phyloP scores from a whole-genome alignment of 2,888 invertebrate genomes.

The Mantis religiosa region DNA sequence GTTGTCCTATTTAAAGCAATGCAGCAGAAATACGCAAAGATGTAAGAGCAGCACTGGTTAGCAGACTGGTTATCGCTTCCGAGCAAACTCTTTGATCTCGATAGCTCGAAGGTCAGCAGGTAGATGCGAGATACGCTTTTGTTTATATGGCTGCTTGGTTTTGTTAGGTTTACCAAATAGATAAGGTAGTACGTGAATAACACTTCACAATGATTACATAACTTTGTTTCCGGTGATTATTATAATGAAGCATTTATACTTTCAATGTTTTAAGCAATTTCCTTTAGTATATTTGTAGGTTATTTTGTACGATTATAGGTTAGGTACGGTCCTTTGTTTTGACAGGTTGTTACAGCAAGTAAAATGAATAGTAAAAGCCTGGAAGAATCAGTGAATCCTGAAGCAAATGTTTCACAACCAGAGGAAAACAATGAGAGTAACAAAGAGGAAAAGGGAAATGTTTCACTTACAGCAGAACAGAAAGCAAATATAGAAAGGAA shows the following conservation, averaged over 20 bases:
- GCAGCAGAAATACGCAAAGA: background rate
- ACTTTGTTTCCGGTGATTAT: too few relatives aligned
- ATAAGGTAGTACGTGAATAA: too few relatives aligned
- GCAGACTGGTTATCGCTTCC: background rate
- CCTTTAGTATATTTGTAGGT: too few relatives aligned
- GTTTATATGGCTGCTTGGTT: background rate
- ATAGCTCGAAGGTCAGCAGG: background rate
- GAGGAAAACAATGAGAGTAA: background rate
- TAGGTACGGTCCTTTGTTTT: background rate
- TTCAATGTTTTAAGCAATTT: too few relatives aligned
- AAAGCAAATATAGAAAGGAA: conserved; percentile 27
- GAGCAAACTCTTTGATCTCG: background rate
- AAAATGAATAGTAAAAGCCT: background rate
- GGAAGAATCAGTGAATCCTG: background rate
- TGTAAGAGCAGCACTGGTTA: background rate
- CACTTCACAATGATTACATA: too few relatives aligned
- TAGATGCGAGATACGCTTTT: background rate
- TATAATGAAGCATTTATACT: too few relatives aligned
- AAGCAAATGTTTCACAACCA: background rate
- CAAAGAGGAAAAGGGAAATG: background rate
- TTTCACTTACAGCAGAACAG: conserved; percentile 20
- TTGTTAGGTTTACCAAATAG: too few relatives aligned
- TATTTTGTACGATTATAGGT: background rate
- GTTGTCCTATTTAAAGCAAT: background rate
- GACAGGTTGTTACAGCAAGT: background rate